Percentiles rank a stretch among this genome's conserved stretches.
phyloP scores from a whole-genome alignment of 1,140 invertebrate species.

The Melipona quadrifasciata region DNA sequence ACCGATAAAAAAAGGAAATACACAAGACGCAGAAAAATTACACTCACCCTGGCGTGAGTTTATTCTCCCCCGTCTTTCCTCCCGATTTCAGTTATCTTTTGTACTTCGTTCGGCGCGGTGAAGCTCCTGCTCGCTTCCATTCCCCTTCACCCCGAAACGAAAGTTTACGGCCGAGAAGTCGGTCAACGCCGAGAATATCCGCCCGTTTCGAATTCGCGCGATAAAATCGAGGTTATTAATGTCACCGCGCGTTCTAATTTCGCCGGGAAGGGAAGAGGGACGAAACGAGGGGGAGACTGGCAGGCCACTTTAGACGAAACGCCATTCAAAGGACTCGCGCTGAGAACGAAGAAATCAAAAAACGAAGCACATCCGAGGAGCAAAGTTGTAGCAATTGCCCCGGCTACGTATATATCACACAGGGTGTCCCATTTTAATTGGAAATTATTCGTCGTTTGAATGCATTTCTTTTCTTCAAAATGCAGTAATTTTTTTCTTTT shows the following conservation, averaged over 20 bases:
- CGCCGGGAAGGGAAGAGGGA: not conserved
- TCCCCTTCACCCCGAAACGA: not conserved
- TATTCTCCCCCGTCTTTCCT: not conserved
- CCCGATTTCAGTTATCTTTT: not conserved
- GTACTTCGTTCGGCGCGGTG: not conserved
- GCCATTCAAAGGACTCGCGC: not conserved
- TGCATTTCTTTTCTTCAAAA: too few relatives aligned
- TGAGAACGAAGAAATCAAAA: not conserved
- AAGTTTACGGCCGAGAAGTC: conserved; percentile 52
- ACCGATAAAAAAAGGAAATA: not conserved
- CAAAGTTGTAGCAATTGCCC: not conserved
- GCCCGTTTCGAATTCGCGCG: conserved; percentile 54
- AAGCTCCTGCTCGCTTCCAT: conserved; percentile 6
- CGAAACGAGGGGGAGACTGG: too few relatives aligned
- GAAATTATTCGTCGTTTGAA: too few relatives aligned
- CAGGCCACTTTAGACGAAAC: conserved; percentile 2
- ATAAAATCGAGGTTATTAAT: conserved; percentile 64
- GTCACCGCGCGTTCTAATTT: conserved; percentile 57
- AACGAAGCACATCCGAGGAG: not conserved
- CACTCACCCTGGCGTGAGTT: not conserved
- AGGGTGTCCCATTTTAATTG: too few relatives aligned
- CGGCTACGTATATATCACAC: too few relatives aligned
- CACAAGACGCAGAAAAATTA: not conserved
- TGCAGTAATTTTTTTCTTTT: too few relatives aligned
- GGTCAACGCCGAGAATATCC: conserved; percentile 58